Evolutionary conservation across 2,113 vertebrate genomes (phyloP).

Genomic region (Cisticola juncidis): DNA sequence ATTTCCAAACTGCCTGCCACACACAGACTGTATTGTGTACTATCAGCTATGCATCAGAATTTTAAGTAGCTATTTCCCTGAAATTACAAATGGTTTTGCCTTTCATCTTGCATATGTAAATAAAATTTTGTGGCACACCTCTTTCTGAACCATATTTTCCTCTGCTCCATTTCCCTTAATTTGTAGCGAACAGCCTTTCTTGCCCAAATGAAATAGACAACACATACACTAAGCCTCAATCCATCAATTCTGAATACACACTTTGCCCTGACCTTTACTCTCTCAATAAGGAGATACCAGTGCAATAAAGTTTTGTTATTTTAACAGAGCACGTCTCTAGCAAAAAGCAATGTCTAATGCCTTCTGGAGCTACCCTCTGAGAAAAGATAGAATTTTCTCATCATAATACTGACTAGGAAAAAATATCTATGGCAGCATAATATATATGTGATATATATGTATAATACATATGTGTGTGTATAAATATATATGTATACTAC

Average conservation of each 20-base stretch:
- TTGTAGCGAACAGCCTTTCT: not conserved
- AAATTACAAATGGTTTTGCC: conserved; percentile 16
- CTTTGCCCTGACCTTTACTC: not conserved
- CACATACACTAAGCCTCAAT: not conserved
- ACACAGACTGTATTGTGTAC: not conserved
- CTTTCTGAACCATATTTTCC: not conserved
- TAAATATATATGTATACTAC: not conserved
- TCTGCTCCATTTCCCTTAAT: not conserved
- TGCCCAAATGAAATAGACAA: not conserved
- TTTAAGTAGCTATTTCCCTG: conserved; percentile 3
- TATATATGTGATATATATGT: not conserved
- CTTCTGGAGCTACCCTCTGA: not conserved
- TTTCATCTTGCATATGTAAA: conserved; percentile 8
- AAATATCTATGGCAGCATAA: not conserved
- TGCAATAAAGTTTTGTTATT: not conserved
- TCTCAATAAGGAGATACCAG: not conserved
- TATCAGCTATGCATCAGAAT: not conserved
- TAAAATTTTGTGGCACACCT: not conserved
- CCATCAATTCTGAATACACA: not conserved
- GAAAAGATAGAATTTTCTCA: not conserved
- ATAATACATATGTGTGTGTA: not conserved
- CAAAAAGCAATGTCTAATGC: not conserved
- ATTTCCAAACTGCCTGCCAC: not conserved
- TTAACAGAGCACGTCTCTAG: not conserved
- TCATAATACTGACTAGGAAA: not conserved